A percentile compares a stretch with the other conserved stretches of the same genome.
Conservation (phyloP, 1,140 invertebrate species). For the Hypothenemus hampei region DNA sequence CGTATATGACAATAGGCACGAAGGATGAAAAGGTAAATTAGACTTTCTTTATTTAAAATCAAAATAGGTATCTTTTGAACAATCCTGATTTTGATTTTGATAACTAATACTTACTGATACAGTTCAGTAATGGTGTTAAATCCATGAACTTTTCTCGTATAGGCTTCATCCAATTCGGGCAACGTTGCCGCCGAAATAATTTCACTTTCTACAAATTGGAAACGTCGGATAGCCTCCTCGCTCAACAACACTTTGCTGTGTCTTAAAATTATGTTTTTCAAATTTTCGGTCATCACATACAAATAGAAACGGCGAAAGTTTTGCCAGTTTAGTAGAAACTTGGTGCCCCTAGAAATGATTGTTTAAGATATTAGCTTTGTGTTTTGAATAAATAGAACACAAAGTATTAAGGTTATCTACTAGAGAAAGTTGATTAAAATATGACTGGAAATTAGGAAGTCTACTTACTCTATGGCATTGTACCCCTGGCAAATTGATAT, state of each 20-base stretch:
- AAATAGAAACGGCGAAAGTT: constrained; percentile 83
- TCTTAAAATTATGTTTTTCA: constrained; percentile 75
- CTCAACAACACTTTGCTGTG: constrained; percentile 72
- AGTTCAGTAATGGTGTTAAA: constrained; percentile 72
- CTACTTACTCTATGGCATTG: constrained; percentile 76
- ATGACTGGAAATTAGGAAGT: too few relatives aligned
- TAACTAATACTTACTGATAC: constrained; percentile 58
- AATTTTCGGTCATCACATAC: constrained; percentile 89
- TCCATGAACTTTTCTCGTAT: constrained; percentile 73
- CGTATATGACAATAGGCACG: too few relatives aligned
- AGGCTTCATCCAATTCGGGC: constrained; percentile 82
- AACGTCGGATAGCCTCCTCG: constrained; percentile 65
- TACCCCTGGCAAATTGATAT: constrained; percentile 91
- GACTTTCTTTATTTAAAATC: too few relatives aligned
- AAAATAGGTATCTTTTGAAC: too few relatives aligned
- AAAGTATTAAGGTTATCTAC: too few relatives aligned
- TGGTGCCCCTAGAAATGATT: constrained; percentile 59
- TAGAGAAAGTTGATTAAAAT: too few relatives aligned
- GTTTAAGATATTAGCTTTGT: too few relatives aligned
- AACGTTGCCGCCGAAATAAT: constrained; percentile 81
- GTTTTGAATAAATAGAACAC: too few relatives aligned
- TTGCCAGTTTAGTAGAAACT: constrained; percentile 77
- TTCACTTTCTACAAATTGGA: constrained; percentile 67
- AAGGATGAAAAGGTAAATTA: too few relatives aligned
- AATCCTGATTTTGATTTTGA: too few relatives aligned